Conservation (phyloP, 2,888 invertebrate genomes). For the Aporophyla nigra region DNA sequence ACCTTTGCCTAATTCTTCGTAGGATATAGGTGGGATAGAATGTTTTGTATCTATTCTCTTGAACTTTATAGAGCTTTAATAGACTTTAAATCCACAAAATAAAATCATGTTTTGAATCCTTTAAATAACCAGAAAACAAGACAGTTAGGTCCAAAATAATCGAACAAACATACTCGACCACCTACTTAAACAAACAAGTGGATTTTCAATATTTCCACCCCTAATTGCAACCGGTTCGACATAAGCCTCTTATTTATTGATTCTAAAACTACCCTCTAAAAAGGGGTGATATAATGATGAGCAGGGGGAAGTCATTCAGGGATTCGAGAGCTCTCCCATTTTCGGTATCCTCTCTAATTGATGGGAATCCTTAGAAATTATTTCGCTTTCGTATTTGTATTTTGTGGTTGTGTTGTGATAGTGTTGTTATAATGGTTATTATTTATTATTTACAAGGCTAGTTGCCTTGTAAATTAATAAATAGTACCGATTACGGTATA, state of each 20-base stretch:
- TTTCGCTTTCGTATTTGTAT: conserved; percentile 41
- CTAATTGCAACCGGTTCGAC: conserved; percentile 58
- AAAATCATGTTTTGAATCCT: background rate
- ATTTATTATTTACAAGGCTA: too few species aligned
- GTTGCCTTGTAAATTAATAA: too few species aligned
- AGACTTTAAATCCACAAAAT: background rate
- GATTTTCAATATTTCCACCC: conserved; percentile 50
- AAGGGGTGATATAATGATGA: conserved; percentile 68
- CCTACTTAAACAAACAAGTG: conserved; percentile 20
- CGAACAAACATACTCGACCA: background rate
- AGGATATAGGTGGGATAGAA: too few species aligned
- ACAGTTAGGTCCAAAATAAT: background rate
- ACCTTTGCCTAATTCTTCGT: background rate
- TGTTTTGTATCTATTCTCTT: background rate
- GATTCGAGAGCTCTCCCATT: conserved; percentile 52
- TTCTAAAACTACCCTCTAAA: conserved; percentile 62
- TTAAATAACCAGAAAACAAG: background rate
- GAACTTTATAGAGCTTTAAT: background rate
- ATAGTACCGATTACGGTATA: too few species aligned
- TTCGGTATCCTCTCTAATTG: conserved; percentile 64
- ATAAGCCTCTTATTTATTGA: conserved; percentile 68
- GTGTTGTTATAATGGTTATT: background rate
- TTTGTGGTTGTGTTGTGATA: conserved; percentile 11
- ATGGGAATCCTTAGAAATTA: conserved; percentile 58
- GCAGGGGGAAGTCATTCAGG: conserved; percentile 60